Evolutionary conservation across 1,140 invertebrate genomes (phyloP).

Genomic region (Diprion similis): DNA sequence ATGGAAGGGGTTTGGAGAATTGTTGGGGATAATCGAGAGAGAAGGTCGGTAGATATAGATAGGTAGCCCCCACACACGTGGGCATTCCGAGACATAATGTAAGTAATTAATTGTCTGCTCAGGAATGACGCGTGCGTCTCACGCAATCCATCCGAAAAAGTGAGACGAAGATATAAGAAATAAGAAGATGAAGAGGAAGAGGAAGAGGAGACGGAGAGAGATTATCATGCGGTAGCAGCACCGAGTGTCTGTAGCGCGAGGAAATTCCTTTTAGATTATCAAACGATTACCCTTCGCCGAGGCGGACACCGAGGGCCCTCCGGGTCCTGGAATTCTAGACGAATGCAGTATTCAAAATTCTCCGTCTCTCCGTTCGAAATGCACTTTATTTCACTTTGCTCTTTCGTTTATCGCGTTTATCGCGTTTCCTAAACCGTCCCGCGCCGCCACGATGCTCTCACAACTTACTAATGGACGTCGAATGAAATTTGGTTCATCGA

Average conservation of each 20-base stretch:
- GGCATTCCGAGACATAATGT: neutral
- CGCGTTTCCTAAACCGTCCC: no score
- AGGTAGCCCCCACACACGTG: slow-evolving; percentile 6
- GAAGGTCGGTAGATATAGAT: neutral
- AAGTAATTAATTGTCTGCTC: slow-evolving; percentile 6
- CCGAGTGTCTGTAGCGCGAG: neutral
- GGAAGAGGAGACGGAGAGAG: slow-evolving; percentile 19
- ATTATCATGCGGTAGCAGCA: no score
- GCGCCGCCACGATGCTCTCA: no score
- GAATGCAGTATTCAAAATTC: neutral
- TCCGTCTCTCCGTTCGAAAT: neutral
- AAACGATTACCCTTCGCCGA: slow-evolving; percentile 27
- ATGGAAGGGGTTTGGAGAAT: neutral
- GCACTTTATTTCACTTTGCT: neutral
- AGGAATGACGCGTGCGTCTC: slow-evolving; percentile 4
- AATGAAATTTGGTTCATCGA: no score
- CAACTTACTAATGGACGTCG: no score
- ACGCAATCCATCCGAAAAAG: neutral
- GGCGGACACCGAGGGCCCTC: slow-evolving; percentile 19
- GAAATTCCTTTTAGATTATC: slow-evolving; percentile 16
- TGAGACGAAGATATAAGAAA: no score
- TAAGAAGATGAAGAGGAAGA: neutral
- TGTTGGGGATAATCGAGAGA: neutral
- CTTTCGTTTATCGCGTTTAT: no score
- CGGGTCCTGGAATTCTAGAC: neutral